Conservation (phyloP, 2,797 vertebrate genomes). For the Poecilia wingei region DNA sequence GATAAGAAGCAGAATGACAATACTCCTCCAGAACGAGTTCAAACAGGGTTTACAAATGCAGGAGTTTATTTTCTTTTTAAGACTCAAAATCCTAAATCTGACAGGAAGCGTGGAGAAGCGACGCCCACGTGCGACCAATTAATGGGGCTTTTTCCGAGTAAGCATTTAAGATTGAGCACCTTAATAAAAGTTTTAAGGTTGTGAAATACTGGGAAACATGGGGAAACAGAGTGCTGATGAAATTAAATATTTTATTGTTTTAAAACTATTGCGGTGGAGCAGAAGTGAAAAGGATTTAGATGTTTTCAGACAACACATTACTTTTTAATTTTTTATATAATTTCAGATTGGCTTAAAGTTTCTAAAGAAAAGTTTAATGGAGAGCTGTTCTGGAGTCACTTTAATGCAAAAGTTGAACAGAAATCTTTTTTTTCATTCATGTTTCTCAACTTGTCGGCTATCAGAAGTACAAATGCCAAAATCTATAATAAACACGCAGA, state of each 20-base stretch:
- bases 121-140: neutral
- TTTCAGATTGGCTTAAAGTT: neutral
- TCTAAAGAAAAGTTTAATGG: neutral
- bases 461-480: neutral
- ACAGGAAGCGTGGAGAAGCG: neutral
- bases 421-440: neutral
- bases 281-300: neutral
- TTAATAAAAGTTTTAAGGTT: neutral
- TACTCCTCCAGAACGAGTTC: neutral
- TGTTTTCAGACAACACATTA: neutral
- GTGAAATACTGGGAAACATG: neutral
- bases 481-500: neutral
- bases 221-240: neutral
- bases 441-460: neutral
- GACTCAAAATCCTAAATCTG: neutral
- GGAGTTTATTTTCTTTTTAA: conserved; percentile 1
- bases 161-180: neutral
- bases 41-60: conserved; percentile 5
- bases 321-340: neutral
- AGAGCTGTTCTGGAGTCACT: neutral
- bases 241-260: neutral
- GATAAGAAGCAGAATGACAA: conserved; percentile 18
- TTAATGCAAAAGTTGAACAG: neutral
- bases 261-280: neutral
- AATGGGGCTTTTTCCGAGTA: neutral